phyloP scores from a whole-genome alignment of 2,113 vertebrate genomes.

The Callipepla californica region DNA sequence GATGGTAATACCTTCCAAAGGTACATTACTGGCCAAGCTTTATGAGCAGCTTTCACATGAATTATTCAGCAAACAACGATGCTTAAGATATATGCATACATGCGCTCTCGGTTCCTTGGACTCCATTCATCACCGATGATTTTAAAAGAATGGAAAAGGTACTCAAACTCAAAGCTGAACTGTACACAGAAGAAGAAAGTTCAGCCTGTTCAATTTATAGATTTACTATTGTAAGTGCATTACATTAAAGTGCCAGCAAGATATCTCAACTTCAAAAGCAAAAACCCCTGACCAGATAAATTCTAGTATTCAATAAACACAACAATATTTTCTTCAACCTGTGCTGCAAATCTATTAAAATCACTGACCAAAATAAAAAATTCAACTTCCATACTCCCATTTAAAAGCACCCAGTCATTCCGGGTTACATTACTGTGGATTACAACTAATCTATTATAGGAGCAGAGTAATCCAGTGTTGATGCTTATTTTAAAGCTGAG shows the following conservation, averaged over 20 bases:
- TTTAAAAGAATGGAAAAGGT: conserved; percentile 5
- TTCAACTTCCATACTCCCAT: conserved; percentile 49
- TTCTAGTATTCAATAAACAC: conserved; percentile 13
- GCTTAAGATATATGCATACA: conserved; percentile 50
- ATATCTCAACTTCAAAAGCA: conserved; percentile 17
- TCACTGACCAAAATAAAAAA: conserved; percentile 46
- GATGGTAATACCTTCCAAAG: conserved; percentile 70
- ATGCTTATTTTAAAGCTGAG: conserved; percentile 75
- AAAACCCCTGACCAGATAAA: background rate
- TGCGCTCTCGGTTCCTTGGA: background rate
- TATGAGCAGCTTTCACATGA: conserved; percentile 60
- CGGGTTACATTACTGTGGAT: conserved; percentile 75
- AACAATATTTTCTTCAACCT: background rate
- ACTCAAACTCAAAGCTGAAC: background rate
- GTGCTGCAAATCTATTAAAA: conserved; percentile 56
- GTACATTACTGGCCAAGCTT: conserved; percentile 61
- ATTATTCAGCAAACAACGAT: conserved; percentile 59
- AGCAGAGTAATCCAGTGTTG: conserved; percentile 67
- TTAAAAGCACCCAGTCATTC: conserved; percentile 66
- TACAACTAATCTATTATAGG: conserved; percentile 72
- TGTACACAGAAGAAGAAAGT: background rate
- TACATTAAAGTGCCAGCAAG: conserved; percentile 5
- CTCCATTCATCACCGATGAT: conserved; percentile 23
- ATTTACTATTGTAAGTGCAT: background rate
- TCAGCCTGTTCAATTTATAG: background rate